These are phyloP conservation scores for Glaucomys volans DNA, from an alignment of 2,113 vertebrate genomes.

Conservation along the genomic window DNA sequence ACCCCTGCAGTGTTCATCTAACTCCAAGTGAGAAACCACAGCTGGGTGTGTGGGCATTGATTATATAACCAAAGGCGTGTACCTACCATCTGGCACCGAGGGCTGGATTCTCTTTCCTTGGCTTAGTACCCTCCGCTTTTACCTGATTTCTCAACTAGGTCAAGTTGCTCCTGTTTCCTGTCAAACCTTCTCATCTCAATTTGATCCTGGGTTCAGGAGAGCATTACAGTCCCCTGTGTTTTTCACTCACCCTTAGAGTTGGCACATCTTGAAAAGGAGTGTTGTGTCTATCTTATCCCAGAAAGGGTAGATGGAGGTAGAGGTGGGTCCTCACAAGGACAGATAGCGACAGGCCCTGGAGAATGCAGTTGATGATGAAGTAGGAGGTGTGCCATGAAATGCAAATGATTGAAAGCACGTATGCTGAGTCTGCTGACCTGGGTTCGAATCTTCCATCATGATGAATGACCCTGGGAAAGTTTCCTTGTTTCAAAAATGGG, in stretches of 20 bases:
- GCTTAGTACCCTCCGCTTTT: not conserved
- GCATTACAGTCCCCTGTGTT: not conserved
- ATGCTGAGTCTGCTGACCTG: not conserved
- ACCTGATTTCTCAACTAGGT: not conserved
- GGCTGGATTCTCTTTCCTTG: not conserved
- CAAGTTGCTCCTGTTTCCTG: not conserved
- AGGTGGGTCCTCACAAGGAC: not conserved
- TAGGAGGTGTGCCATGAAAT: not conserved
- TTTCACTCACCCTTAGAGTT: not conserved
- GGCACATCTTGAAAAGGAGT: not conserved
- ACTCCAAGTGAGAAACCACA: not conserved
- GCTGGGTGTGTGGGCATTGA: not conserved
- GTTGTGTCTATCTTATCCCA: not conserved
- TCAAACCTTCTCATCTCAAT: not conserved
- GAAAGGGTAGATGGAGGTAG: not conserved
- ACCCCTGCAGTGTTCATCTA: not conserved
- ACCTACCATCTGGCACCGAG: not conserved
- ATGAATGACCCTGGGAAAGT: not conserved
- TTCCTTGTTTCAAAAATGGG: not conserved
- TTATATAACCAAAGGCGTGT: not conserved
- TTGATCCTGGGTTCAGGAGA: not conserved
- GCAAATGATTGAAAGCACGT: not conserved
- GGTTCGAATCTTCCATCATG: not conserved
- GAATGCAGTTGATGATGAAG: not conserved
- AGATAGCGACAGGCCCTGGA: not conserved